Conservation (phyloP, 2,113 vertebrate genomes). For the Hypocryptadius cinnamomeus region DNA sequence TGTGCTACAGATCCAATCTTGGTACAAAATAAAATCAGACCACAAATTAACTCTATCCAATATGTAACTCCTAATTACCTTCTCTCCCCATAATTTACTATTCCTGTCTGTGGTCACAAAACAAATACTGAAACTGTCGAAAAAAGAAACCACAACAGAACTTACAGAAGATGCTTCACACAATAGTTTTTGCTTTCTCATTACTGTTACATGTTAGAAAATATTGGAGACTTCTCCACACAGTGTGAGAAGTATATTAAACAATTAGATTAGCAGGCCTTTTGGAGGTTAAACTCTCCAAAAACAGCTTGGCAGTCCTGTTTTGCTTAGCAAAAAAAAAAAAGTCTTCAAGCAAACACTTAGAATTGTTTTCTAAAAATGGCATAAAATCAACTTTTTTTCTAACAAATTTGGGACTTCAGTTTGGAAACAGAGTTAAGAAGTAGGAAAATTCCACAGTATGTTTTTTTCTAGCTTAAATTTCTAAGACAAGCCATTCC, state of each 20-base stretch:
- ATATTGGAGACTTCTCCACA: background rate
- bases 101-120: background rate
- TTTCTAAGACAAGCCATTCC: background rate
- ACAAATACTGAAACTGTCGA: background rate
- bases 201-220: background rate
- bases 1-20: background rate
- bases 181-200: background rate
- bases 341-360: background rate
- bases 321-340: background rate
- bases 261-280: background rate
- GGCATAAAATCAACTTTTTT: background rate
- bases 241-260: background rate
- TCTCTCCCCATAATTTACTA: background rate
- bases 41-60: background rate
- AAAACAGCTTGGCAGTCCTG: background rate
- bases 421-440: background rate
- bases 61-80: background rate
- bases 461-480: background rate
- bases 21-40: background rate
- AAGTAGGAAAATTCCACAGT: accelerated
- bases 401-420: background rate
- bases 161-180: background rate
- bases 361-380: background rate
- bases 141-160: background rate
- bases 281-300: background rate